phyloP scores from a whole-genome alignment of 2,113 vertebrate species.

The Catharus bicknelli region DNA sequence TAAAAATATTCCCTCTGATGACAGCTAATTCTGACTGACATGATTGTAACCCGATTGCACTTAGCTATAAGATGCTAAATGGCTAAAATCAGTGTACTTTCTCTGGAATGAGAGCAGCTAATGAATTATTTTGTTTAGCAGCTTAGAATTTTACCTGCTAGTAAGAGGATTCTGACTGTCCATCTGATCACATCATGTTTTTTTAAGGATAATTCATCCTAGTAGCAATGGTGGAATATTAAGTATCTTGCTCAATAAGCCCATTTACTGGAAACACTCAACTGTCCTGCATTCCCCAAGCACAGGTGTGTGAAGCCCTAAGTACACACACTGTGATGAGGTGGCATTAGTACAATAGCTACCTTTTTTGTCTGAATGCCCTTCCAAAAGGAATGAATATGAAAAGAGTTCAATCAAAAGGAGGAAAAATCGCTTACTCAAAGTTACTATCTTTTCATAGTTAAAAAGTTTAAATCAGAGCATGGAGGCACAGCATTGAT shows the following conservation, averaged over 20 bases:
- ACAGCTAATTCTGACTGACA: neutral
- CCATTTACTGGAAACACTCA: neutral
- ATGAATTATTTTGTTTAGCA: neutral
- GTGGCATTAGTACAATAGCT: neutral
- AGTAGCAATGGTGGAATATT: neutral
- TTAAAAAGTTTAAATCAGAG: slow-evolving; percentile 36
- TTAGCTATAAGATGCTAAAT: neutral
- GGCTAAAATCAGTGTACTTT: neutral
- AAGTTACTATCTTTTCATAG: slow-evolving; percentile 36
- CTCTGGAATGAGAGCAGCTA: neutral
- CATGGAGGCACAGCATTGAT: neutral
- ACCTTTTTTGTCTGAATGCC: neutral
- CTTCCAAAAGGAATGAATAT: neutral
- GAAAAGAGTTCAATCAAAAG: neutral
- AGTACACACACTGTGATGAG: neutral
- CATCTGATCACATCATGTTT: neutral
- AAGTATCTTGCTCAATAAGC: neutral
- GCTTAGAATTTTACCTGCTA: neutral
- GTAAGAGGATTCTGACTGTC: neutral
- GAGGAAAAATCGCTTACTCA: neutral
- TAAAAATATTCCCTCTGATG: neutral
- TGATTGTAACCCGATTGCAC: neutral
- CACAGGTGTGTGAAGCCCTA: neutral
- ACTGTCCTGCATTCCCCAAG: neutral
- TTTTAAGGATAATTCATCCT: neutral